Percentiles rank a stretch among this genome's conserved stretches.
Evolutionary conservation across 2,113 vertebrate genomes (phyloP).

Genomic region (Strigops habroptila): DNA sequence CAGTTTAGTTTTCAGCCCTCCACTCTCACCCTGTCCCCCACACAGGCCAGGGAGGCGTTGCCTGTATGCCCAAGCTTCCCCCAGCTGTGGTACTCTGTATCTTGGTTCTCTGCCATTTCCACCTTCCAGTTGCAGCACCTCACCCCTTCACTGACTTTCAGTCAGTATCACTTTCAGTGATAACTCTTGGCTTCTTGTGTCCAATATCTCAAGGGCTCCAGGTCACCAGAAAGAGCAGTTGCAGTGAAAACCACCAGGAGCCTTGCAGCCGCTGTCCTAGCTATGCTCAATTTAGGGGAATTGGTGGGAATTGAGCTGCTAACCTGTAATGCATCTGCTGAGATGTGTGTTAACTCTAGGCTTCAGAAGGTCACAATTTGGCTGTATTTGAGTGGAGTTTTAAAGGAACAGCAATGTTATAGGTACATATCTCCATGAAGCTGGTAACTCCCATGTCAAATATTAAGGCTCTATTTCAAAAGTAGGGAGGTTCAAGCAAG

Average conservation of each 20-base stretch:
- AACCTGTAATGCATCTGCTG: not conserved
- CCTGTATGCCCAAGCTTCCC: not conserved
- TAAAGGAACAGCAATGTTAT: not conserved
- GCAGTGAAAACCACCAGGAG: not conserved
- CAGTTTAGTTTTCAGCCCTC: not conserved
- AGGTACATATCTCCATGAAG: not conserved
- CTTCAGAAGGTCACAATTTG: not conserved
- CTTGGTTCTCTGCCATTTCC: not conserved
- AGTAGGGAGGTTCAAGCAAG: not conserved
- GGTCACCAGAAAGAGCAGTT: not conserved
- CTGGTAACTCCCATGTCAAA: fast-evolving
- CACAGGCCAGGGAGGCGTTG: not conserved
- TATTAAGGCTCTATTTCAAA: not conserved
- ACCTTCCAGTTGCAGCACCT: not conserved
- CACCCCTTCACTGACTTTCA: not conserved
- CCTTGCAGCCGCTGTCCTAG: fast-evolving
- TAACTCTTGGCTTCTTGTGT: not conserved
- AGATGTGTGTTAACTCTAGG: not conserved
- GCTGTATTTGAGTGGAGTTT: not conserved
- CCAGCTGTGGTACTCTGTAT: fast-evolving
- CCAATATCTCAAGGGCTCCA: not conserved
- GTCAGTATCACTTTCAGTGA: not conserved
- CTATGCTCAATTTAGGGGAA: fast-evolving
- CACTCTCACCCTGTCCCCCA: not conserved
- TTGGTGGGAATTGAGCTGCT: not conserved